Evolutionary conservation across 2,797 vertebrate species (phyloP), one percentile per base, ranked within the genome.

Genomic region (Chaenodraco wilsoni): DNA sequence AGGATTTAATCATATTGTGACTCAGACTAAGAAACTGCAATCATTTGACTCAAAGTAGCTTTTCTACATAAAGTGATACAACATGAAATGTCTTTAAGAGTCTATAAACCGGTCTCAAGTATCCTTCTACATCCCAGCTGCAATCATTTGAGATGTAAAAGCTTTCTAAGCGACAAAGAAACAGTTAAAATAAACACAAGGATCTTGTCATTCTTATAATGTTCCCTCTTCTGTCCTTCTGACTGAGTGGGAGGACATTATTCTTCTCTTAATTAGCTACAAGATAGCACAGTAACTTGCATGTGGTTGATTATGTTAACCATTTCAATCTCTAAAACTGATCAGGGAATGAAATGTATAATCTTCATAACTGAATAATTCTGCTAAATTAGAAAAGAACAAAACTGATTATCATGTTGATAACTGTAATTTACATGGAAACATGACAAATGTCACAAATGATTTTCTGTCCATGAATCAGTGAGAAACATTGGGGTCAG

Each of bases 61-160:
- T 11, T 41, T 62, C 27, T 52, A 55, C 56, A 61, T 27, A 27
- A 41, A 44, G 16, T 11, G 23, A 62, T 15, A 5, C 13, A 59
- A 55, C 14, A 37, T 46, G 27, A 50, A 70, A 55, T 15, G 14
- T 11, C 44, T 69, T 31, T 45, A 61, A 82, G 69, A 60, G 66
- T 67, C 68, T 67, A 21, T 78, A 60, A 77, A 81, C 6, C 33
- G 54, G 19, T 45, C 48, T 21, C 21, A 52, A 55, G 66, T 52
- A 49, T 74, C 37, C 43, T 48, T 72, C 73, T 63, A 78, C 51
- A 44, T 49, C 33, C 56, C 63, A 37, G 60, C 68, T 69, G 50
- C 63, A 44, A 37, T 40, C 1, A 21, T 19, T 71, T 21, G 21
- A 31, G 31, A 74, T 51, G 52, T 44, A 23, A 10, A 73, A 65